phyloP scores from a whole-genome alignment of 2,797 vertebrate genomes.

The Sciurus carolinensis region DNA sequence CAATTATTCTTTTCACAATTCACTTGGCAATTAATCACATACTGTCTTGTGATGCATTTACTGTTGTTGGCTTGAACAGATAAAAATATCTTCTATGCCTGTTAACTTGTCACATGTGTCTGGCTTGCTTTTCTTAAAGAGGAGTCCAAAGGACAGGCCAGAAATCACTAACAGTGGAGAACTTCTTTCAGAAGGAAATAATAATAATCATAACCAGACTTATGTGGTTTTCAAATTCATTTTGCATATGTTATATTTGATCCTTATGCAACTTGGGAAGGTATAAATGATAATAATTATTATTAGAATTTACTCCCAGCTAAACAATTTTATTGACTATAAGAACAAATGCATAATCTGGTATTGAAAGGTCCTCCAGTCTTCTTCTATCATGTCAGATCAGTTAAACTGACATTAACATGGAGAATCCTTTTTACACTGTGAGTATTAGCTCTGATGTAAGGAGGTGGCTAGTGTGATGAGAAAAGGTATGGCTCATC shows the following conservation, averaged over 20 bases:
- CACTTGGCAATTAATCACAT: slow-evolving; percentile 79
- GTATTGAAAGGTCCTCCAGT: not conserved
- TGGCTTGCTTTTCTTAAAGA: slow-evolving; percentile 69
- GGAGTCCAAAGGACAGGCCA: slow-evolving; percentile 73
- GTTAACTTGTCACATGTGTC: slow-evolving; percentile 79
- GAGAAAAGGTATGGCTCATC: not conserved
- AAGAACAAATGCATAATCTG: slow-evolving; percentile 17
- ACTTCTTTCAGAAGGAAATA: slow-evolving; percentile 54
- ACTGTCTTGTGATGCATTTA: slow-evolving; percentile 76
- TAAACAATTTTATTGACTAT: slow-evolving; percentile 44
- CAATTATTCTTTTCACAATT: slow-evolving; percentile 79
- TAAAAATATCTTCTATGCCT: slow-evolving; percentile 80
- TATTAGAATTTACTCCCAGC: not conserved
- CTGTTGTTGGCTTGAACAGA: slow-evolving; percentile 79
- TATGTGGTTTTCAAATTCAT: slow-evolving; percentile 35
- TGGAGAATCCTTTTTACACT: not conserved
- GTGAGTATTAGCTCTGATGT: not conserved
- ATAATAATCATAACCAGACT: not conserved
- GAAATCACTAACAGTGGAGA: slow-evolving; percentile 57
- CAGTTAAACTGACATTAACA: not conserved
- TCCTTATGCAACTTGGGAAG: not conserved
- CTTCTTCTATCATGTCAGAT: not conserved
- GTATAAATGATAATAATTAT: not conserved
- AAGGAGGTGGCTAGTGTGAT: not conserved
- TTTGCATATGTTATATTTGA: slow-evolving; percentile 47